These are phyloP conservation scores for Tyrophagus putrescentiae DNA, from an alignment of 1,140 invertebrate genomes.

Conservation along the genomic window DNA sequence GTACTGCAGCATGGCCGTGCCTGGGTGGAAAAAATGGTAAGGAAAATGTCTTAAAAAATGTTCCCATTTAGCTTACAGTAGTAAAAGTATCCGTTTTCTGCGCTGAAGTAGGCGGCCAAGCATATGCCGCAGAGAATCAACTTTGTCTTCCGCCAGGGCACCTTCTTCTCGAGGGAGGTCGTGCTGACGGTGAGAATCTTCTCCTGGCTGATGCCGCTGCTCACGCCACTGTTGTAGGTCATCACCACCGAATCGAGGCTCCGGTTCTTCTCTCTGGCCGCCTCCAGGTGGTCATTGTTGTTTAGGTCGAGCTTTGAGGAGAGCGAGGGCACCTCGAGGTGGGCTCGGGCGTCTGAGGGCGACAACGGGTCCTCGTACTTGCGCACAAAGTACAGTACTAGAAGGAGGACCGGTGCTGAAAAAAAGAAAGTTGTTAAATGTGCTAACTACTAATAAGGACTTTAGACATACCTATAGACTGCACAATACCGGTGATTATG, in stretches of 20 bases:
- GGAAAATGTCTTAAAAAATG: too few species aligned
- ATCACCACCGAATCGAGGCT: too few species aligned
- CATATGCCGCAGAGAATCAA: slow-evolving; percentile 1
- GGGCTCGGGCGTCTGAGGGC: not conserved
- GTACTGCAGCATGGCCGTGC: not conserved
- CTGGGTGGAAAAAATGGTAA: too few species aligned
- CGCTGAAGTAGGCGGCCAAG: slow-evolving; percentile 2
- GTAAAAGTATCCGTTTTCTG: slow-evolving; percentile 1
- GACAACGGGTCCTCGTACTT: not conserved
- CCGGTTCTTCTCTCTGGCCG: too few species aligned
- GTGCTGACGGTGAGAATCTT: not conserved
- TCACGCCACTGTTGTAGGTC: too few species aligned
- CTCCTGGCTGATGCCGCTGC: not conserved
- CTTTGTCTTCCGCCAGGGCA: slow-evolving; percentile 2
- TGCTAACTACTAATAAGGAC: too few species aligned
- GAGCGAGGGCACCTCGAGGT: not conserved
- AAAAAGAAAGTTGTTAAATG: not conserved
- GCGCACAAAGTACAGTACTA: not conserved
- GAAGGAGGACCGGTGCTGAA: not conserved
- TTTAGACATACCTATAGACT: not conserved
- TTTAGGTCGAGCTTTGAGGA: not conserved
- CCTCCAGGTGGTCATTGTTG: not conserved
- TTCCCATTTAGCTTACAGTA: too few species aligned
- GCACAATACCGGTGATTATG: not conserved
- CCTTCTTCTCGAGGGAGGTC: not conserved